phyloP scores from a whole-genome alignment of 2,113 vertebrate species.

The Camelus bactrianus region DNA sequence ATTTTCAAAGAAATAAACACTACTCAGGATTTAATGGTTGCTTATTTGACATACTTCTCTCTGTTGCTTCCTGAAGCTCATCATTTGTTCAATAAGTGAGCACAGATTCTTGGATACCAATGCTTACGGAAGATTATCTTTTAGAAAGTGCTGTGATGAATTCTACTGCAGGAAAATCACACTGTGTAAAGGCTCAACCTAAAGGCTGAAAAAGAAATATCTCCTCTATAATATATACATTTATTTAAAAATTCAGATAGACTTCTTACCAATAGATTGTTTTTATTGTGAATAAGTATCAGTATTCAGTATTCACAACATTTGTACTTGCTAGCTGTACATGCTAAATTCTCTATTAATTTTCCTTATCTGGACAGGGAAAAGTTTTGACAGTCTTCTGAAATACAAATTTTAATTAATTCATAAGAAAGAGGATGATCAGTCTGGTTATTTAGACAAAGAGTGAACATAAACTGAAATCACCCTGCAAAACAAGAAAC shows the following conservation, averaged over 20 bases:
- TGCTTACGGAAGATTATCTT: neutral
- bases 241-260: slow-evolving; percentile 56
- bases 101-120: neutral
- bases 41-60: slow-evolving; percentile 29
- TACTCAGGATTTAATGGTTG: slow-evolving; percentile 31
- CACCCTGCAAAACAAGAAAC: slow-evolving; percentile 47
- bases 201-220: neutral
- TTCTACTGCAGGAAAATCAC: neutral
- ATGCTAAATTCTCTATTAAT: slow-evolving; percentile 74
- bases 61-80: neutral
- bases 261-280: neutral
- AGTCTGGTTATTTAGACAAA: neutral
- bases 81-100: slow-evolving; percentile 6
- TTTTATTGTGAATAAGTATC: neutral
- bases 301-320: neutral
- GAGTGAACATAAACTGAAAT: slow-evolving; percentile 60
- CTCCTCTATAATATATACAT: neutral
- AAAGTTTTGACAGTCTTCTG: slow-evolving; percentile 59
- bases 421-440: slow-evolving; percentile 40
- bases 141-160: slow-evolving; percentile 32
- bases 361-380: slow-evolving; percentile 56
- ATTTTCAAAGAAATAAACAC: slow-evolving; percentile 67
- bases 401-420: slow-evolving; percentile 66
- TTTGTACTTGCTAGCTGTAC: slow-evolving; percentile 62
- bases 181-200: neutral